Base-by-base conservation (phyloP, 2,797 vertebrate genomes). In the Somateria mollissima region DNA sequence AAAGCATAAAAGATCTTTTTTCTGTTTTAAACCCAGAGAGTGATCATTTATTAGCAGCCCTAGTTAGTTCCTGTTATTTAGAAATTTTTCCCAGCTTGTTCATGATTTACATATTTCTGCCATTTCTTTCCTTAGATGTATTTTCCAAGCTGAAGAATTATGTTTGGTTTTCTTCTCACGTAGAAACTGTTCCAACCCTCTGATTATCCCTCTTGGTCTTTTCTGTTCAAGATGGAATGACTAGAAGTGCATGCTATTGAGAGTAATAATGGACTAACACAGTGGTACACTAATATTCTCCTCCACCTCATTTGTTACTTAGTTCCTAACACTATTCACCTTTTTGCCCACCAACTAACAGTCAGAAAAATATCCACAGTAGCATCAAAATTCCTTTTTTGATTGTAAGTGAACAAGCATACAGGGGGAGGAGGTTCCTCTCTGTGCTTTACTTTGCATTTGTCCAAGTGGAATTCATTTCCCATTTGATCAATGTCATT, bases 131-230 rank as follows among this genome's bases (percentile, higher is more conserved):
- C 82, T 91, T 73, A 92, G 37, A 84, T n/a, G 36, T 57, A 25
- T 87, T 93, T 89, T 94, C 76, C 54, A 91, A 84, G 76, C 87
- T 78, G 79, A 91, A 90, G 54, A 91, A 90, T 88, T 85, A 53
- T 37, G 53, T 94, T 83, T 90, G 49, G 28, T 94, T 96, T 96
- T 96, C 94, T 81, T 56, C 76, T 95, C 91, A 94, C 36, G 45
- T 22, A 90, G 76, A 84, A 94, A 90, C 80, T 95, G 71, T 93
- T 95, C 80, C 94, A 95, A 64, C 56, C 77, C 88, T 84, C 60
- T 87, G 94, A 95, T 95, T 95, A 94, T 94, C 77, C 84, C 64
- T 95, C 90, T 87, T 90, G 71, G 73, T 90, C 86, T 92, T 71
- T 95, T 92, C 88, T 91, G 80, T 93, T 90, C 90, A 93, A 81